Evolutionary conservation across 2,888 invertebrate species (phyloP).

Genomic region (Lasioglossum morio): DNA sequence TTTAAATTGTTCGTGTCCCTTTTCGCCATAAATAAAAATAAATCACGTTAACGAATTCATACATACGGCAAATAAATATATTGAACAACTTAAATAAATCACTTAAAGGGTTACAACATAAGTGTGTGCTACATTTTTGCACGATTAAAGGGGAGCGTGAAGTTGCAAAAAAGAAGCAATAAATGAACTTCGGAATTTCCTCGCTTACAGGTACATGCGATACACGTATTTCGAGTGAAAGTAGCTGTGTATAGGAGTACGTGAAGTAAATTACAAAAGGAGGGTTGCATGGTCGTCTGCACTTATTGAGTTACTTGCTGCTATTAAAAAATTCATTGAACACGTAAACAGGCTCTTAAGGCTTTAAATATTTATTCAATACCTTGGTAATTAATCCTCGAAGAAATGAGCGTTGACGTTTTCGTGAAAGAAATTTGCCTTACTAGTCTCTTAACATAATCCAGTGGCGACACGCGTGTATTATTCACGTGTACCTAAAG

Average conservation of each 20-base stretch:
- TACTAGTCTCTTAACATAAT: neutral
- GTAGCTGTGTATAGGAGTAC: neutral
- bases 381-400: neutral
- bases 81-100: neutral
- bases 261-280: slow-evolving; percentile 2
- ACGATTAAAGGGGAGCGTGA: neutral
- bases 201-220: neutral
- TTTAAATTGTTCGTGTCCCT: too few relatives aligned
- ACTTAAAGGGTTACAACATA: neutral
- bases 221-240: neutral
- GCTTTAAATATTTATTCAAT: neutral
- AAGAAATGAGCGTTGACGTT: neutral
- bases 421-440: neutral
- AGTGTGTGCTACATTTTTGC: neutral
- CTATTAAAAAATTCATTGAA: neutral
- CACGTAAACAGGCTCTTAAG: neutral
- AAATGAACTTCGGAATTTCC: neutral
- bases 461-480: neutral
- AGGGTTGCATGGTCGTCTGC: neutral
- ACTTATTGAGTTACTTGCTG: neutral
- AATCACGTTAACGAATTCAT: neutral
- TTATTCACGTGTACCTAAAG: too few relatives aligned
- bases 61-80: neutral
- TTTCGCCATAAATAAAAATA: too few relatives aligned
- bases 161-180: neutral